Base-by-base conservation (phyloP, 2,888 invertebrate species). In the Myopa testacea region DNA sequence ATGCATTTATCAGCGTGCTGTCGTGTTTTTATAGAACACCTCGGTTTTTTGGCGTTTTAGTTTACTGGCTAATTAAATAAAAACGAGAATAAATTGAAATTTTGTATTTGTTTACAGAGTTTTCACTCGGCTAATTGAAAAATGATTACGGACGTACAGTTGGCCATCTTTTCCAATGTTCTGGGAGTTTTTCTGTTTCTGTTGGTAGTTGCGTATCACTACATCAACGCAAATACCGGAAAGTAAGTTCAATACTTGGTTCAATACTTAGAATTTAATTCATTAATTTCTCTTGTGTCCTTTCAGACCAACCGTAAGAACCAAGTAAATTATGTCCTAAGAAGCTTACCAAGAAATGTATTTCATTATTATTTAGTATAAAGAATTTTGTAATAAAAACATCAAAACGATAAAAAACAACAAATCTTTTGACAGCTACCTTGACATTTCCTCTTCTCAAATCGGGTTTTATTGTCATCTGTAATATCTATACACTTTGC, bases 121-220 rank as follows among this genome's bases (percentile, higher is more conserved):
- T 26, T 26, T 26, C 26, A 45, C 45, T 45, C 10, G 45, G 10
- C 6, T 58, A 3, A 40, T 14, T n/a, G 16, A 26, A 85, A 84
- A 84, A 98, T 98, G 98, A 97, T 99, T 83, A 97, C 98, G 1
- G 98, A 99, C 88, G 95, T 98, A 63, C 98, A 99, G 90, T 90
- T 99, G 83, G 98, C 98, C 0, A 94, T 98, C 78, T 97, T 98
- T 90, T 96, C 98, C 82, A 99, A 99, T 90, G 94, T 98, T 81
- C 90, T 98, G 82, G 98, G 98, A 81, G 97, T 98, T 4, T 94
- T 96, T 0, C 91, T 96, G 60, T 96, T 98, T 86, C 92, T 98
- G 73, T 90, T 98, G 83, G 98, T 99, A n/a, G 97, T 99, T 71
- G 91, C 98, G 3, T 99, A 97, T 88, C 98, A 99, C 87, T 99